Evolutionary conservation across 2,113 vertebrate species (phyloP), one percentile per base, ranked within the genome.

Genomic region (Sturnus vulgaris): DNA sequence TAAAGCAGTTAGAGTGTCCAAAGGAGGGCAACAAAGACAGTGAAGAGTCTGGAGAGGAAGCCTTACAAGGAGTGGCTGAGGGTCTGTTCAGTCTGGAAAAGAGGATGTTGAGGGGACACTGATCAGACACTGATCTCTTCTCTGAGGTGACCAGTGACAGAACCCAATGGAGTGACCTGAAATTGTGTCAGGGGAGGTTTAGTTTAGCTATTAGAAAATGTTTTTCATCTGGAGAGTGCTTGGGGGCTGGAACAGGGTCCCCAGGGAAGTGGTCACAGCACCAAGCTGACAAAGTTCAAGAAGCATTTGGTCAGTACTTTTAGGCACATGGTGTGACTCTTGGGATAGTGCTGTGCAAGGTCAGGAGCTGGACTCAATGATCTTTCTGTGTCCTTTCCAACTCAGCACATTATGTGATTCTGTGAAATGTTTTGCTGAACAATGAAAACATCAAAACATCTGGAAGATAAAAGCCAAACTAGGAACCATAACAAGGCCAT

Each of bases 41-140:
- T 31, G 37, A 50, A 50, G 31, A 14, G 9, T 15, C 21, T 59
- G 17, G 25, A 68, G 25, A 13, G 3, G 37, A 68, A 76, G 11
- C 9, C 0, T 0, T 11, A 8, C 11, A 20, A 50, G 13, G 9
- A 31, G 13, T 14, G 52, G 11, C 11, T 42, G 52, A 86, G 44
- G 9, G 2, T 31, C 9, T 59, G 21, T 0, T 27, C 61, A 59
- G 31, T 25, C 14, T 37, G 22, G 31, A 42, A 20, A 66, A 40
- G 12, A n/a, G 23, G 8, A 76, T 11, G 17, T 25, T 59, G 44
- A 27, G 14, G 9, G 0, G 1, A 31, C 9, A 15, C 1, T 5
- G 7, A 7, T 0, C 24, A 60, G 24, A 2, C 21, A 59, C 3
- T 3, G 33, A 44, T 25, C 10, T 35, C 8, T 56, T 49, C 16